Evolutionary conservation across 2,797 vertebrate species (phyloP), one percentile per base, ranked within the genome.

Genomic region (Thripadectes ignobilis): DNA sequence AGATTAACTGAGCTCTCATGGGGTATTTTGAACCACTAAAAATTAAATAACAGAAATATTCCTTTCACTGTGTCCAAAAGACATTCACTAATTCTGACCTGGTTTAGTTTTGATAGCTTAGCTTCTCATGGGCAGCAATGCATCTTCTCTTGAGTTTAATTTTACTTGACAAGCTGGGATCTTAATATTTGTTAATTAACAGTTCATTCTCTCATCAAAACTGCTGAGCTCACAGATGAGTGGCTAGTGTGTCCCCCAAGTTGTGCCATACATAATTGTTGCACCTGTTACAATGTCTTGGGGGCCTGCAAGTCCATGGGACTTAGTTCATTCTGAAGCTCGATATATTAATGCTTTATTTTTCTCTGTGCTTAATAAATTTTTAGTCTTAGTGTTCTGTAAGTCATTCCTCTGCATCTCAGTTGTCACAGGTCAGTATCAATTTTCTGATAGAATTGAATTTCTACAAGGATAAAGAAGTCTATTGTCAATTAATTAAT

Each of bases 111-210:
- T 77, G 63, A 80, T 88, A 90, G 54, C 48, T 89, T 87, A 71
- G 27, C 58, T 87, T 92, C 51, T 96, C 36, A 19, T 16, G 63
- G 69, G 59, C 54, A 72, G 49, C 55, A 4, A 0, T 43, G 10
- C 32, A 93, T 78, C 58, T 58, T 92, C 80, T 73, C 88, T 66
- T 54, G 95, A 90, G 91, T 86, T 95, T 95, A 90, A 96, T 96
- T 96, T 96, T 88, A 39, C 66, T 87, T 93, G 93, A 91, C 93
- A 94, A 77, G 59, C 52, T 93, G 66, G 74, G 69, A 86, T 93
- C 77, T 95, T 96, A 94, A 92, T 95, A 92, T 92, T 93, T 79
- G 79, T 95, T 96, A 94, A 94, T 96, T 94, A 97, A 88, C 73
- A 43, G 83, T 81, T 93, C 52, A 38, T 90, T 83, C 62, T 87